A percentile compares a stretch with the other conserved stretches of the same genome.
phyloP scores from a whole-genome alignment of 2,888 invertebrate genomes.

The Caenorhabditis drosophilae region DNA sequence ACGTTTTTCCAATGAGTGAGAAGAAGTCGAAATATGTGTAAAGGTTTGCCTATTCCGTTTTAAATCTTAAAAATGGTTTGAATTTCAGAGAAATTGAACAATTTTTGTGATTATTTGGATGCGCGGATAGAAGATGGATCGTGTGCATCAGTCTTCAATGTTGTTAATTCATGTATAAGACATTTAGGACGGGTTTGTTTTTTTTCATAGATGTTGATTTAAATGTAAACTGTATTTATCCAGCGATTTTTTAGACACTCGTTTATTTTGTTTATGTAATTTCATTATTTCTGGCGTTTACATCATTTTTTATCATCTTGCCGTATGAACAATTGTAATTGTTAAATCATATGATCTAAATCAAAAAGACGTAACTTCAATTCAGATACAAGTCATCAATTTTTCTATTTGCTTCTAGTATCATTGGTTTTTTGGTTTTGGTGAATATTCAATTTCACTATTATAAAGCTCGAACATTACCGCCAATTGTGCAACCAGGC shows the following conservation, averaged over 20 bases:
- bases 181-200: conserved; percentile 28
- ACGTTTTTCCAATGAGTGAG: no score
- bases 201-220: neutral
- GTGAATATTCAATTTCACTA: conserved; percentile 53
- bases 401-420: conserved; percentile 22
- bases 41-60: neutral
- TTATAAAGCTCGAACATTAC: conserved; percentile 48
- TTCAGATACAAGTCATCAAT: conserved; percentile 49
- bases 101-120: conserved; percentile 25
- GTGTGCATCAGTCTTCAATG: conserved; percentile 17
- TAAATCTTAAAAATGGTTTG: no score
- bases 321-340: conserved; percentile 55
- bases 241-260: conserved; percentile 36
- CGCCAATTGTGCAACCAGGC: conserved; percentile 43
- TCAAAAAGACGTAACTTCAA: neutral
- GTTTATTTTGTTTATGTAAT: conserved; percentile 51
- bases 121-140: conserved; percentile 27
- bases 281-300: conserved; percentile 40
- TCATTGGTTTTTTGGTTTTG: conserved; percentile 40
- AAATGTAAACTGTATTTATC: neutral
- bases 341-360: neutral
- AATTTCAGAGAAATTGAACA: neutral
- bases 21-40: neutral
- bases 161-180: conserved; percentile 13
- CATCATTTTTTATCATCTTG: conserved; percentile 51